Percentiles rank a stretch among this genome's conserved stretches.
These are phyloP conservation scores for Norana najaformis DNA, from an alignment of 2,888 invertebrate genomes.

Conservation along the genomic window DNA sequence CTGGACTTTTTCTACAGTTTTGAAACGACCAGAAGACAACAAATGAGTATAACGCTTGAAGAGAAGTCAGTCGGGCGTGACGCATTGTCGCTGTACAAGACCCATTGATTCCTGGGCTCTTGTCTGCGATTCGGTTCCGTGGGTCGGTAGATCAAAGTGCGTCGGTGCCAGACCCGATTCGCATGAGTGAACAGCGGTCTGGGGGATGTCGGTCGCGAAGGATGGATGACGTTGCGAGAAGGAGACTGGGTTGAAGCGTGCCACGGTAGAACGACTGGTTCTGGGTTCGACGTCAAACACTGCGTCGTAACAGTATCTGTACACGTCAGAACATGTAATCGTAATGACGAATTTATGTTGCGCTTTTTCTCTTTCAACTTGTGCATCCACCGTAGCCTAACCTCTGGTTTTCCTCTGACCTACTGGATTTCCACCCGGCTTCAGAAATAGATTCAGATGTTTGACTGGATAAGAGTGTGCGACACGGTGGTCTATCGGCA, in stretches of 20 bases:
- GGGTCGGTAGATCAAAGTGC: background rate
- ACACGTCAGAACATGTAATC: background rate
- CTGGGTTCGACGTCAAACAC: conserved; percentile 2
- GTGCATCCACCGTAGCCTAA: too few relatives aligned
- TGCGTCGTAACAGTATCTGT: background rate
- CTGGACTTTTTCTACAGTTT: background rate
- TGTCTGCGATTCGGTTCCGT: background rate
- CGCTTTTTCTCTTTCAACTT: too few relatives aligned
- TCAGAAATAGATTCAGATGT: too few relatives aligned
- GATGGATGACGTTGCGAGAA: background rate
- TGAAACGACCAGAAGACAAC: background rate
- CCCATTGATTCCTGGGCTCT: background rate
- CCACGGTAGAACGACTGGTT: background rate
- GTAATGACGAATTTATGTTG: too few relatives aligned
- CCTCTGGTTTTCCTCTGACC: too few relatives aligned
- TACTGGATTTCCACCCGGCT: too few relatives aligned
- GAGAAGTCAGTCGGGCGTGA: background rate
- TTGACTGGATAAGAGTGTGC: too few relatives aligned
- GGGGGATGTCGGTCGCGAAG: background rate
- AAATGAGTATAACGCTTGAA: background rate
- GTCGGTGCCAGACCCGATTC: background rate
- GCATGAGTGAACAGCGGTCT: background rate
- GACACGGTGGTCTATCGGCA: too few relatives aligned
- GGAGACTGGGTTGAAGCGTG: background rate
- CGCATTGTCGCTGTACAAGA: background rate